phyloP scores from a whole-genome alignment of 1,140 invertebrate species.

The Varroa destructor region DNA sequence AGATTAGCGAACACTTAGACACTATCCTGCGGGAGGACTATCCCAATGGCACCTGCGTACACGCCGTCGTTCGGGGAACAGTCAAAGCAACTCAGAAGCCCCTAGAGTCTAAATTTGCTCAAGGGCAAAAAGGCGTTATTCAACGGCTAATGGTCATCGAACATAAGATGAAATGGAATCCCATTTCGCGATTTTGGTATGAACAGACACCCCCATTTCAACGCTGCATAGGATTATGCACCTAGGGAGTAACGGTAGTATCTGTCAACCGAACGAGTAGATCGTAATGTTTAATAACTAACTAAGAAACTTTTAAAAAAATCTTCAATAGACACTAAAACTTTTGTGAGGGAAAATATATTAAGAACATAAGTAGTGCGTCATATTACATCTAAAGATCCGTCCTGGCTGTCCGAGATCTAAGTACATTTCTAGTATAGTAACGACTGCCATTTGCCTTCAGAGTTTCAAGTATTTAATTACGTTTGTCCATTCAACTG shows the following conservation, averaged over 20 bases:
- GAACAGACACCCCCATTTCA: not conserved
- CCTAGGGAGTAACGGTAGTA: too few relatives aligned
- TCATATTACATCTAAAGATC: too few relatives aligned
- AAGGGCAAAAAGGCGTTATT: conserved; percentile 1
- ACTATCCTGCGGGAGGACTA: not conserved
- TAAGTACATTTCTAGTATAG: too few relatives aligned
- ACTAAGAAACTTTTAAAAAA: too few relatives aligned
- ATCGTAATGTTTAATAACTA: too few relatives aligned
- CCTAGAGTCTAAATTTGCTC: not conserved
- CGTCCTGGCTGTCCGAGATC: too few relatives aligned
- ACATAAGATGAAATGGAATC: conserved; percentile 21
- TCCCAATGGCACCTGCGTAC: not conserved
- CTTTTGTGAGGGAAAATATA: too few relatives aligned
- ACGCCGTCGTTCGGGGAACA: conserved; percentile 8
- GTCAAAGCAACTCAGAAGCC: conserved; percentile 4
- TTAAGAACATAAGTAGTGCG: too few relatives aligned
- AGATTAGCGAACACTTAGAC: conserved; percentile 2
- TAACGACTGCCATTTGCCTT: too few relatives aligned
- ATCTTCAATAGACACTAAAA: too few relatives aligned
- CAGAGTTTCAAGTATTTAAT: not conserved
- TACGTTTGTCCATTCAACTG: not conserved
- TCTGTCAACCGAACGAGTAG: too few relatives aligned
- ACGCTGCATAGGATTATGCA: too few relatives aligned
- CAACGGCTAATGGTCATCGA: not conserved
- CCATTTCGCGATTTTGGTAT: conserved; percentile 10